Evolutionary conservation across 2,113 vertebrate species (phyloP), one percentile per base, ranked within the genome.

Genomic region (Ptilonorhynchus violaceus): DNA sequence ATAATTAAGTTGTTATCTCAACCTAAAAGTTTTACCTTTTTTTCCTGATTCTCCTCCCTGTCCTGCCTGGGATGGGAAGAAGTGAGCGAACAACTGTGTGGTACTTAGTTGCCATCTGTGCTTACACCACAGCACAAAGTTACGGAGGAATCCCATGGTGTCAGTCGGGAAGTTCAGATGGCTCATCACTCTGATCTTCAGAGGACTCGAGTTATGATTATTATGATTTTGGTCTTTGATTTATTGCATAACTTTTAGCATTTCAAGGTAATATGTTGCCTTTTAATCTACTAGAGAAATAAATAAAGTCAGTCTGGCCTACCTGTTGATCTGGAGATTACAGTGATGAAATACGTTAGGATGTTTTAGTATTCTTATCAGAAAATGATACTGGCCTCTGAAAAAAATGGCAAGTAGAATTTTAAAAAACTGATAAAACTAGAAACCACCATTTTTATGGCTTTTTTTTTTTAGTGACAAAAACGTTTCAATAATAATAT

Each of bases 41-140:
- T 30, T 2, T 1, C 2, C 19, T 13, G 30, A 0, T 75, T 53
- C 20, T 74, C 17, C 52, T 74, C 42, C 3, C 2, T 17, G 27
- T 31, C 17, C n/a, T 62, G 7, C 21, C 6, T 47, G 47, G 30
- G 21, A 3, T n/a, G 24, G 37, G 14, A 6, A 14, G 7, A 47
- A 21, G 30, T 41, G 25, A 46, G 41, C 2, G 2, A 62, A 24
- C 20, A 83, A 30, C 30, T 55, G 8, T 6, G 7, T 41, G 47
- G n/a, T 27, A 25, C 6, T 53, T 47, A 47, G 14, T 19, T 69
- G 28, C 21, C 25, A 55, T 53, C 47, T 27, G 17, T 55, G 6
- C 25, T 68, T 35, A 23, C 18, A 19, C 23, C 8, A 21, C 4
- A 2, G 4, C 15, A 39, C 9, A 35, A 69, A 68, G 6, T 55